phyloP scores from a whole-genome alignment of 2,113 vertebrate genomes.

The Ophiodon elongatus region DNA sequence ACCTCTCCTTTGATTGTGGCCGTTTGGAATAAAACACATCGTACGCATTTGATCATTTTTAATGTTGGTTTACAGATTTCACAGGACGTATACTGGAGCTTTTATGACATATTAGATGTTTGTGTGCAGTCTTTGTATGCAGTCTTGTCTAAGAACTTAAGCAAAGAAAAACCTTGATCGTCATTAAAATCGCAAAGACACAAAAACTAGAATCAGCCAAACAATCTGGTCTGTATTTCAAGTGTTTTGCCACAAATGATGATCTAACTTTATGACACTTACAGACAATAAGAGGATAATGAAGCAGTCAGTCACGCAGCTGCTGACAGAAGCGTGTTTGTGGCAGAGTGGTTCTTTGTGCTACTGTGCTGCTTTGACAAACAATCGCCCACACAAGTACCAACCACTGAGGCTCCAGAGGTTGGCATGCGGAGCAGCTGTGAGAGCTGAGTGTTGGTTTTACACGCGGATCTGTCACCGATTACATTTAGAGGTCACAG shows the following conservation, averaged over 20 bases:
- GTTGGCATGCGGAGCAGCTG: slow-evolving; percentile 34
- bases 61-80: background rate
- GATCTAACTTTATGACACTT: background rate
- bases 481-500: slow-evolving; percentile 15
- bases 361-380: slow-evolving; percentile 14
- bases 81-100: background rate
- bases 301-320: slow-evolving; percentile 11
- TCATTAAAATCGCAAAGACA: background rate
- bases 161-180: background rate
- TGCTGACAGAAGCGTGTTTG: slow-evolving; percentile 21
- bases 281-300: slow-evolving; percentile 6
- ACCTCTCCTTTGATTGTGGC: too few relatives aligned
- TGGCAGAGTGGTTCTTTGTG: background rate
- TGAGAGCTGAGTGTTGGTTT: slow-evolving; percentile 26
- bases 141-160: background rate
- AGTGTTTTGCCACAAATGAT: slow-evolving; percentile 13
- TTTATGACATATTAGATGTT: too few relatives aligned
- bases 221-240: background rate
- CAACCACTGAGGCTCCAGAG: slow-evolving; percentile 20
- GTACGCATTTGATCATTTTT: too few relatives aligned
- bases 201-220: background rate
- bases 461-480: slow-evolving; percentile 49
- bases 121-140: background rate
- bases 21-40: too few relatives aligned
- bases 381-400: slow-evolving; percentile 4